Conservation (phyloP, 1,140 invertebrate species). For the Octopus bimaculoides region DNA sequence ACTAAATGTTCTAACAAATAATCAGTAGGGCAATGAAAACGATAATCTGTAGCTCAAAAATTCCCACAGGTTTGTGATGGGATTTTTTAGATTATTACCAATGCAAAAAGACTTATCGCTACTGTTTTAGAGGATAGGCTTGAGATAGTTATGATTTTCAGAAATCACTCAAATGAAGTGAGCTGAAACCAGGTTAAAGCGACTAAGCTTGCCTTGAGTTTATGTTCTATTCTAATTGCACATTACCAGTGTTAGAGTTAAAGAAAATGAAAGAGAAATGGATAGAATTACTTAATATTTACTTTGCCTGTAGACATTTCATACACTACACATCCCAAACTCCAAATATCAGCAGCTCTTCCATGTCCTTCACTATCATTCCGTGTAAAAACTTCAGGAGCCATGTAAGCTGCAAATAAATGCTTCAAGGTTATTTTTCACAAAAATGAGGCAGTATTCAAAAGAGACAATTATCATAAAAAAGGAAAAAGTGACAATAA, state of each 20-base stretch:
- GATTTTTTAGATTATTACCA: too few species aligned
- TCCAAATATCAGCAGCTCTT: slow-evolving; percentile 87
- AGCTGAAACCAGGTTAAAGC: neutral
- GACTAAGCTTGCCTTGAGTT: neutral
- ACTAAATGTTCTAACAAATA: too few species aligned
- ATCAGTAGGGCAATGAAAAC: too few species aligned
- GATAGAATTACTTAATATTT: neutral
- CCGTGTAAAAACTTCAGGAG: slow-evolving; percentile 64
- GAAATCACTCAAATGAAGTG: too few species aligned
- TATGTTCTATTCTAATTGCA: neutral
- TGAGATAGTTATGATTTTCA: too few species aligned
- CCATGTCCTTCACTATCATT: slow-evolving; percentile 44
- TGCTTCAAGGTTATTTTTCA: neutral
- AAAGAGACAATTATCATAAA: too few species aligned
- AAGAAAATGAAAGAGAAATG: neutral
- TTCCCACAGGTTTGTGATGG: too few species aligned
- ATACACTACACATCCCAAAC: slow-evolving; percentile 94
- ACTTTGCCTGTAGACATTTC: slow-evolving; percentile 98
- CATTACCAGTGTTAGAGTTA: neutral
- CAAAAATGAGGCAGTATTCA: too few species aligned
- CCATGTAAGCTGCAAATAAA: slow-evolving; percentile 59
- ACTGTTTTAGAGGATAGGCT: too few species aligned
- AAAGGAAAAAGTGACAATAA: too few species aligned
- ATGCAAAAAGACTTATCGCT: too few species aligned
- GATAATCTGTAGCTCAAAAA: too few species aligned